Evolutionary conservation across 2,113 vertebrate species (phyloP).

Genomic region (Grallaria varia): DNA sequence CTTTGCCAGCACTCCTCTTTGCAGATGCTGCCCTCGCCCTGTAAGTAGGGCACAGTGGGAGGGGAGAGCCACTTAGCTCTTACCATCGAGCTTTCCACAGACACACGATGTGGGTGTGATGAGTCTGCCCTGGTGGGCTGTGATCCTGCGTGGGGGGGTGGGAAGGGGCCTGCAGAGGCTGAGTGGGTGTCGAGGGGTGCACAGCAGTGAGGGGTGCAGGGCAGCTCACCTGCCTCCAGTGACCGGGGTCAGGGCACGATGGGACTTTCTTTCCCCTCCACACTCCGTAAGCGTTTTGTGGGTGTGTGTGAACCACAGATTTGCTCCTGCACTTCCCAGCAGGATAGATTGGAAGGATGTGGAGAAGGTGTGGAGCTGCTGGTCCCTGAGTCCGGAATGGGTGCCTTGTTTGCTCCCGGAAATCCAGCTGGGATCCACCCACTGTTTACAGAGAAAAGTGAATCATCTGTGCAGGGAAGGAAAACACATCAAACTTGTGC

Average conservation of each 20-base stretch:
- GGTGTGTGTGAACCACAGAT: accelerated
- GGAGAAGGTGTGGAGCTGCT: accelerated
- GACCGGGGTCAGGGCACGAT: accelerated
- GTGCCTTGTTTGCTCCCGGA: background rate
- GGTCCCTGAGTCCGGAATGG: background rate
- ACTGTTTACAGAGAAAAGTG: constrained; percentile 29
- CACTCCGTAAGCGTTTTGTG: background rate
- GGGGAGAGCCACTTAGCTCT: background rate
- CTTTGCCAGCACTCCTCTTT: background rate
- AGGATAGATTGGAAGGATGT: background rate
- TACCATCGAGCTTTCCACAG: accelerated
- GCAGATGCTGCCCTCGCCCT: background rate
- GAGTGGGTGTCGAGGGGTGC: background rate
- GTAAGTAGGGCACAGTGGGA: background rate
- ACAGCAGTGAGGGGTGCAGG: accelerated
- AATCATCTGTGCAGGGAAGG: constrained; percentile 37
- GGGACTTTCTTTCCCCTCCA: background rate
- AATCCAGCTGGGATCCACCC: constrained; percentile 47
- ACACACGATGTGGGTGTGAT: accelerated
- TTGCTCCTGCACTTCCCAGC: background rate
- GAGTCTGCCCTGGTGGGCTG: background rate
- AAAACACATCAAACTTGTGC: background rate
- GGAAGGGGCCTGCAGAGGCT: background rate
- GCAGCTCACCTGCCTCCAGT: background rate
- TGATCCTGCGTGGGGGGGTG: background rate